Conservation (phyloP, 2,797 vertebrate genomes). For the Crocidura indochinensis region DNA sequence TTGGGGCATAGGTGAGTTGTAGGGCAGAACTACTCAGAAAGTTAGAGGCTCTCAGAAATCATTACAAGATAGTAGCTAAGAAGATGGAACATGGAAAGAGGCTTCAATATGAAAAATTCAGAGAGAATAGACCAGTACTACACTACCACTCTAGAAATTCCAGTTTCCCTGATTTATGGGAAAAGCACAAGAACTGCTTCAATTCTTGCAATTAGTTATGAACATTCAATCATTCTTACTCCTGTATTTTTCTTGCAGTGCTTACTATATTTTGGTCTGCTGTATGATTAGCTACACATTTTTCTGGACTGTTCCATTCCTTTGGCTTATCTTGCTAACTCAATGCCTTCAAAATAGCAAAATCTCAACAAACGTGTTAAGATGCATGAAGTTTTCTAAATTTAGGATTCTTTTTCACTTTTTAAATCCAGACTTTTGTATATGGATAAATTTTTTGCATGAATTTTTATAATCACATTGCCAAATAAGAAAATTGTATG, state of each 20-base stretch:
- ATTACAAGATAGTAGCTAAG: background rate
- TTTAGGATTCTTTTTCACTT: background rate
- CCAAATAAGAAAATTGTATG: background rate
- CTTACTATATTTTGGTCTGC: background rate
- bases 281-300: background rate
- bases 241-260: background rate
- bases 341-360: constrained; percentile 23
- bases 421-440: background rate
- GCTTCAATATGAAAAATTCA: background rate
- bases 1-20: background rate
- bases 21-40: background rate
- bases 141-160: background rate
- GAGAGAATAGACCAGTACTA: background rate
- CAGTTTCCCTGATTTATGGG: background rate
- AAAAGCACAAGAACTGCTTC: background rate
- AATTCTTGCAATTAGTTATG: background rate
- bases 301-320: background rate
- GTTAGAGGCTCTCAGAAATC: background rate
- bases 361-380: background rate
- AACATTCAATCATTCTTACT: background rate
- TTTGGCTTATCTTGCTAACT: background rate
- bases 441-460: background rate
- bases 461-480: background rate
- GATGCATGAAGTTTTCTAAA: background rate
- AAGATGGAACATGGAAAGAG: background rate